Percentiles rank a stretch among this genome's conserved stretches.
Evolutionary conservation across 2,797 vertebrate genomes (phyloP).

Genomic region (Botia kubotai): DNA sequence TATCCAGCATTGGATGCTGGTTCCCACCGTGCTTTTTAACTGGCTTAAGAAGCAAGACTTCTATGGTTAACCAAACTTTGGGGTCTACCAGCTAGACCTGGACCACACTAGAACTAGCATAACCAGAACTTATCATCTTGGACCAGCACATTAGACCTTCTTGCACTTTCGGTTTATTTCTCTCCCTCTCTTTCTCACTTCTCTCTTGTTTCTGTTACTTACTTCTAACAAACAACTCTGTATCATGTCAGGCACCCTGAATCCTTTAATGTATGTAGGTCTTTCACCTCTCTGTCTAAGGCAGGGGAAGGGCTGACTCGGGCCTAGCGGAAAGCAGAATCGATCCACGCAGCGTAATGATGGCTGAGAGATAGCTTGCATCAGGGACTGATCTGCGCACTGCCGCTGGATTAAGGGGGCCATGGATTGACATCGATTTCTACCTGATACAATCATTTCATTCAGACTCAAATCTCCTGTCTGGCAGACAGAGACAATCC

Average conservation of each 20-base stretch:
- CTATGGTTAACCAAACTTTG: no score
- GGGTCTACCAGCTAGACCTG: neutral
- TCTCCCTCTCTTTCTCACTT: neutral
- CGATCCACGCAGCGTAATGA: conserved; percentile 77
- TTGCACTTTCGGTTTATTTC: conserved; percentile 2
- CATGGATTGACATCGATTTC: conserved; percentile 84
- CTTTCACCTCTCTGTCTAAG: conserved; percentile 65
- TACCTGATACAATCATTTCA: conserved; percentile 86
- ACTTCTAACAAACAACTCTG: conserved; percentile 63
- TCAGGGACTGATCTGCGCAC: conserved; percentile 76
- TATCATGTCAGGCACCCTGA: conserved; percentile 64
- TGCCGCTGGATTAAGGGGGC: conserved; percentile 79
- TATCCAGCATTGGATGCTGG: no score
- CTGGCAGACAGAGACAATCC: conserved; percentile 71
- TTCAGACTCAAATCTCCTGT: conserved; percentile 80
- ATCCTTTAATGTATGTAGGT: conserved; percentile 39
- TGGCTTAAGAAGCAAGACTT: no score
- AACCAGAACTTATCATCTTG: no score
- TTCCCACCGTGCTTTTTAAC: no score
- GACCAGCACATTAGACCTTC: neutral
- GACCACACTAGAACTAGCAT: neutral
- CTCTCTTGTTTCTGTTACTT: conserved; percentile 68
- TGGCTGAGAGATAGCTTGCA: conserved; percentile 80
- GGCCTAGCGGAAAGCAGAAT: conserved; percentile 67
- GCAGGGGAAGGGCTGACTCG: conserved; percentile 62